A percentile compares a stretch with the other conserved stretches of the same genome.
Evolutionary conservation across 1,140 invertebrate species (phyloP).

Genomic region (Hesperophylax magnus): DNA sequence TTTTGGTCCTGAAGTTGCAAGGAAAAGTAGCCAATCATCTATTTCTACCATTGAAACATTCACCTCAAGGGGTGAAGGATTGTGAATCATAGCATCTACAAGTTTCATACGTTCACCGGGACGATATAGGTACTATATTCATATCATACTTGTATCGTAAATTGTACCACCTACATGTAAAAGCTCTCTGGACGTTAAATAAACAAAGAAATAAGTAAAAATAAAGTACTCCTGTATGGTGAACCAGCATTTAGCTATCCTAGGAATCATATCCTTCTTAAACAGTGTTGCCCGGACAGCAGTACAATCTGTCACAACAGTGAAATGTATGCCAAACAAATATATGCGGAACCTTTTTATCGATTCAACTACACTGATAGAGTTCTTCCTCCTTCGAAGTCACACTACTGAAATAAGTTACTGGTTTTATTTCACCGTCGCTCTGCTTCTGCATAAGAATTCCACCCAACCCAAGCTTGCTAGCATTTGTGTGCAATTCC

Average conservation of each 20-base stretch:
- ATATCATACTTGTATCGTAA: no score
- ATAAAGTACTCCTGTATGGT: no score
- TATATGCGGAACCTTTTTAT: conserved; percentile 61
- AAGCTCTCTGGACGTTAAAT: no score
- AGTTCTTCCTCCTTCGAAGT: conserved; percentile 59
- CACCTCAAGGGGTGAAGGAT: background rate
- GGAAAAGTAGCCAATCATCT: no score
- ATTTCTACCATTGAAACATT: no score
- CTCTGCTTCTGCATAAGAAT: conserved; percentile 8
- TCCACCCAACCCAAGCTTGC: conserved; percentile 3
- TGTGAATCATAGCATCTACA: background rate
- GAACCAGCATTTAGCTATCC: no score
- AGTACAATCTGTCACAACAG: conserved; percentile 62
- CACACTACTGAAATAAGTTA: conserved; percentile 61
- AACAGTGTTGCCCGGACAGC: conserved; percentile 53
- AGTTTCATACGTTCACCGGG: background rate
- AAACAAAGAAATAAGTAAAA: no score
- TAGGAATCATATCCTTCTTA: background rate
- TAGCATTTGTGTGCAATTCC: background rate
- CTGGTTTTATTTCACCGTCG: conserved; percentile 57
- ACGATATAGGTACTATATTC: no score
- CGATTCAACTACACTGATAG: conserved; percentile 60
- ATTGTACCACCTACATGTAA: no score
- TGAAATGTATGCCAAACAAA: conserved; percentile 62
- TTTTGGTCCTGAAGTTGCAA: no score